Base-by-base conservation (phyloP, 2,888 invertebrate genomes). In the Caenorhabditis sulstoni region DNA sequence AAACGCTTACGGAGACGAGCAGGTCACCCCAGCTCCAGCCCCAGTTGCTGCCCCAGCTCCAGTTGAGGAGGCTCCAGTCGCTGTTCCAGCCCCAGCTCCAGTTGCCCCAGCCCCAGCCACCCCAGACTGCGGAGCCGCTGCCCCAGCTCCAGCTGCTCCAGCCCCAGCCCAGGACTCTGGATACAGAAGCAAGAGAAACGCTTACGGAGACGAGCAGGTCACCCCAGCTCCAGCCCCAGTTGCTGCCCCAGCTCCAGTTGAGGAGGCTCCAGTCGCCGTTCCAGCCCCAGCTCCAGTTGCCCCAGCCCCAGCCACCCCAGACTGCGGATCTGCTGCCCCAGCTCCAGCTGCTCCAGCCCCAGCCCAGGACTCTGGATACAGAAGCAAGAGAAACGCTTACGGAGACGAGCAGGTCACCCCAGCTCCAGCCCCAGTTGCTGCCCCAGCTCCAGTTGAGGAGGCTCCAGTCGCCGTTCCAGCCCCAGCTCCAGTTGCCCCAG, bases 321-420 rank as follows among this genome's bases (percentile, higher is more conserved):
- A 52, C 23, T 68, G 68, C 16, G 49, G 45, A 52, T 22, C 64
- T 14, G 65, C 64, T 20, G 66, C 62, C n/a, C 70, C 76, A 59
- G 73, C 71, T 9, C 65, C 68, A 39, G 74, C 66, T 35, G 66
- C 62, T 7, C 66, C 65, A 53, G 79, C 64, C 29, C 67, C 79
- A 65, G 75, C 79, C 39, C 75, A 75, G 53, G 74, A 57, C 35
- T 65, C 68, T 29, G 50, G 76, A 68, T 76, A 76, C 76, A 67
- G 76, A 76, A 76, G 44, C 76, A 77, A 71, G 52, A 77, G 77
- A 77, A 79, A 79, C 76, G 68, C 76, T 39, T 85, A 85, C 53
- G 85, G 85, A 76, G 85, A 85, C 35, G 85, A 85, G 47, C 64
- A 62, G 20, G 81, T 83, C n/a, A 80, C 82, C n/a, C 82, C 84